Percentiles rank a stretch among this genome's conserved stretches.
These are phyloP conservation scores for Drosophila athabasca DNA, from an alignment of 1,140 invertebrate species.

Conservation along the genomic window DNA sequence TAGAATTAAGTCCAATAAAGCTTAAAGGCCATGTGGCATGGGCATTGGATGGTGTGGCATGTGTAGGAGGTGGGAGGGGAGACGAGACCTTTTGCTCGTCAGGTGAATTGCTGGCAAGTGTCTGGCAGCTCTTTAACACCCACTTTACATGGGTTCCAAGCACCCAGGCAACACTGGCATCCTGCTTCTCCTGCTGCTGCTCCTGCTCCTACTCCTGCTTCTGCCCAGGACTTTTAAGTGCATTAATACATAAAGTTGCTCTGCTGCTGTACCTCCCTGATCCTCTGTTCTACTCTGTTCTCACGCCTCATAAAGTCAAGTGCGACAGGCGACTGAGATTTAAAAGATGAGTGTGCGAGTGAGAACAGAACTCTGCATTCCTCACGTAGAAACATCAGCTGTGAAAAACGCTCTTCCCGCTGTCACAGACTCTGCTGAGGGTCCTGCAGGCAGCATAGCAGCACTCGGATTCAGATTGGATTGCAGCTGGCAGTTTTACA, in stretches of 20 bases:
- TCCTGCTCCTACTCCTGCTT: neutral
- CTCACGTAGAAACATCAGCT: constrained; percentile 41
- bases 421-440: constrained; percentile 23
- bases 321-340: constrained; percentile 49
- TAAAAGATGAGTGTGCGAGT: constrained; percentile 28
- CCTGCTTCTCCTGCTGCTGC: neutral
- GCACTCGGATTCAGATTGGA: constrained; percentile 26
- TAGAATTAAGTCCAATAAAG: constrained; percentile 55
- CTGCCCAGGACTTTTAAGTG: constrained; percentile 62
- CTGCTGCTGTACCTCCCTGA: neutral
- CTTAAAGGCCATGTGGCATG: constrained; percentile 21
- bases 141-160: constrained; percentile 34
- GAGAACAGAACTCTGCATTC: constrained; percentile 38
- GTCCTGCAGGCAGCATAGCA: no score
- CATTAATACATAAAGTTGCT: constrained; percentile 60
- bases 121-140: constrained; percentile 72
- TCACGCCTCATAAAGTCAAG: constrained; percentile 60
- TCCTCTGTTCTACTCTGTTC: neutral
- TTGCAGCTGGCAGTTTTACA: constrained; percentile 58
- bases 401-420: neutral
- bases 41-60: neutral
- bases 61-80: constrained; percentile 1
- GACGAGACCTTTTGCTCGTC: constrained; percentile 8
- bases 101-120: constrained; percentile 55
- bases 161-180: neutral